Conservation (phyloP, 2,113 vertebrate genomes). For the Crotalus horridus region DNA sequence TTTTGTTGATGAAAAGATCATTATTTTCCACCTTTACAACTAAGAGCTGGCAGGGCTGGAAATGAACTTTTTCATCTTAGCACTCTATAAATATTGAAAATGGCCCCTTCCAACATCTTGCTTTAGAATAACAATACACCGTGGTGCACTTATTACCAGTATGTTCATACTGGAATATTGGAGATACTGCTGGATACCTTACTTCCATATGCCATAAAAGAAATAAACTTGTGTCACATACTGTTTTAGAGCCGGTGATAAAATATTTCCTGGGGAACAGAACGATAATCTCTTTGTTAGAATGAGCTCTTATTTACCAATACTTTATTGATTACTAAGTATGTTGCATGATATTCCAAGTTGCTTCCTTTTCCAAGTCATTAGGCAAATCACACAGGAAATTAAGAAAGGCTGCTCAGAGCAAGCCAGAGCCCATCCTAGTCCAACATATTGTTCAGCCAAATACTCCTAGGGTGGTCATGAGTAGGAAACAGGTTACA, state of each 20-base stretch:
- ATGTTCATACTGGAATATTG: neutral
- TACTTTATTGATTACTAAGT: constrained; percentile 4
- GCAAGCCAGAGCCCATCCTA: neutral
- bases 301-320: constrained; percentile 46
- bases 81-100: constrained; percentile 40
- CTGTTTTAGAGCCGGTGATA: constrained; percentile 12
- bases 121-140: constrained; percentile 5
- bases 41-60: constrained; percentile 26
- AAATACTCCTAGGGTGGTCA: neutral
- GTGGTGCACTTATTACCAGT: constrained; percentile 4
- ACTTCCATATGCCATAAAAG: constrained; percentile 32
- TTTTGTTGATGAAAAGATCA: constrained; percentile 14
- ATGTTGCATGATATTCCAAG: neutral
- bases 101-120: neutral
- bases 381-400: neutral
- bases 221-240: neutral
- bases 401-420: neutral
- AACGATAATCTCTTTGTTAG: neutral
- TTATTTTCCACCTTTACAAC: constrained; percentile 26
- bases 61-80: constrained; percentile 33
- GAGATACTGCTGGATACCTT: constrained; percentile 10
- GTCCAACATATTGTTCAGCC: neutral
- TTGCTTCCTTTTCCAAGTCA: neutral
- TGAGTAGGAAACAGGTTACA: neutral
- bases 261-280: constrained; percentile 39